phyloP scores from a whole-genome alignment of 2,797 vertebrate genomes.

The Ispidina picta region DNA sequence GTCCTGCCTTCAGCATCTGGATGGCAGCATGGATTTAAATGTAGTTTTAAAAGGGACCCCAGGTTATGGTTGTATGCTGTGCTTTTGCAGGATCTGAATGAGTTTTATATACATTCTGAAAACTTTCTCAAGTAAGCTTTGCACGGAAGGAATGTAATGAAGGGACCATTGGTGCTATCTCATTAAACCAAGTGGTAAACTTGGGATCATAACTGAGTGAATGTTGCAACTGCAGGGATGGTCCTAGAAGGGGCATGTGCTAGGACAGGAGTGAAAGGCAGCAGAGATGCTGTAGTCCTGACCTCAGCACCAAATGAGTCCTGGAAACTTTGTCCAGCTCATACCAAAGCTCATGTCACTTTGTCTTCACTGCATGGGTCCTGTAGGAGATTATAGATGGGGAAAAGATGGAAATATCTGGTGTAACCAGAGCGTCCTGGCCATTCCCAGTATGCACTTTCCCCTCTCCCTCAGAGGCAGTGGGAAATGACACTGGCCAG shows the following conservation, averaged over 20 bases:
- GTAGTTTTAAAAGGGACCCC: neutral
- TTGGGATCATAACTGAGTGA: neutral
- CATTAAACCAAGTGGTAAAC: neutral
- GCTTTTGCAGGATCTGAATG: neutral
- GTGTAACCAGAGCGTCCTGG: neutral
- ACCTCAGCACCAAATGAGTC: neutral
- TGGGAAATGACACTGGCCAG: neutral
- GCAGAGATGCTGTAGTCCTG: neutral
- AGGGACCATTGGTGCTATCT: neutral
- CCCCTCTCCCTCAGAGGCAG: neutral
- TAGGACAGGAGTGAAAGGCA: neutral
- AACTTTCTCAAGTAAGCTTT: neutral
- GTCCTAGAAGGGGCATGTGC: neutral
- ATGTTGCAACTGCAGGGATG: neutral
- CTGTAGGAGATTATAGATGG: neutral
- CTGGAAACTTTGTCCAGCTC: neutral
- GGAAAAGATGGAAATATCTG: neutral
- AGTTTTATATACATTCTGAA: neutral
- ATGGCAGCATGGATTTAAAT: neutral
- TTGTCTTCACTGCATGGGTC: neutral
- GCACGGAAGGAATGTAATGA: neutral
- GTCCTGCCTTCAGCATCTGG: neutral
- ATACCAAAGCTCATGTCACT: neutral
- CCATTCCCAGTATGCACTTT: neutral
- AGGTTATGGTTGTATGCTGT: neutral